phyloP scores from a whole-genome alignment of 2,113 vertebrate genomes.

The Sarotherodon lohbergeri region DNA sequence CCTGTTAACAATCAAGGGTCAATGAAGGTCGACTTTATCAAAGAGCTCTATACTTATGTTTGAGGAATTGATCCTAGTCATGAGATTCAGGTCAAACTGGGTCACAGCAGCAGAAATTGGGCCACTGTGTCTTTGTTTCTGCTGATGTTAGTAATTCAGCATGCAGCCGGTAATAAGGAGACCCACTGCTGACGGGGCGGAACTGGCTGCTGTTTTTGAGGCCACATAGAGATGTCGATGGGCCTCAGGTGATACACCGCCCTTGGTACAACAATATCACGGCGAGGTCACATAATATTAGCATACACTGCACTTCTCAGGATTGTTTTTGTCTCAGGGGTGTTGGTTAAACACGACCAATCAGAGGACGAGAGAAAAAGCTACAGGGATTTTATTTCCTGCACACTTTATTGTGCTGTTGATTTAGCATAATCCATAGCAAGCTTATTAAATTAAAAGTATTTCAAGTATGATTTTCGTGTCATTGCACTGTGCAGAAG shows the following conservation, averaged over 20 bases:
- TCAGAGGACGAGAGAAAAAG: neutral
- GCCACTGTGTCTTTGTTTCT: conserved; percentile 19
- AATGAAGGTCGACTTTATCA: neutral
- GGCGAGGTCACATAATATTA: neutral
- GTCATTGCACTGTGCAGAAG: neutral
- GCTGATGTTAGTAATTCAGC: neutral
- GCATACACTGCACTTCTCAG: neutral
- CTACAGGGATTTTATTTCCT: neutral
- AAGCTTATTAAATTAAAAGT: accelerated
- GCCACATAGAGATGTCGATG: neutral
- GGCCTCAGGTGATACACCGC: conserved; percentile 19
- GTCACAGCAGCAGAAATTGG: neutral
- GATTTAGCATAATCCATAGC: neutral
- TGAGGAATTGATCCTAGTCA: neutral
- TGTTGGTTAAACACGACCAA: neutral
- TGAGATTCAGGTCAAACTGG: neutral
- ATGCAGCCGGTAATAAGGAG: neutral
- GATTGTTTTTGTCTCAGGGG: neutral
- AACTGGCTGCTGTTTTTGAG: conserved; percentile 21
- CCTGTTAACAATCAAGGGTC: neutral
- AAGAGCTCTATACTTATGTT: neutral
- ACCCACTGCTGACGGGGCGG: conserved; percentile 39
- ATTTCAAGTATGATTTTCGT: neutral
- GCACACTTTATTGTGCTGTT: neutral
- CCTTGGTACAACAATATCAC: conserved; percentile 12